phyloP scores from a whole-genome alignment of 2,888 invertebrate genomes.

The Galeopsomyia nigrocyanea region DNA sequence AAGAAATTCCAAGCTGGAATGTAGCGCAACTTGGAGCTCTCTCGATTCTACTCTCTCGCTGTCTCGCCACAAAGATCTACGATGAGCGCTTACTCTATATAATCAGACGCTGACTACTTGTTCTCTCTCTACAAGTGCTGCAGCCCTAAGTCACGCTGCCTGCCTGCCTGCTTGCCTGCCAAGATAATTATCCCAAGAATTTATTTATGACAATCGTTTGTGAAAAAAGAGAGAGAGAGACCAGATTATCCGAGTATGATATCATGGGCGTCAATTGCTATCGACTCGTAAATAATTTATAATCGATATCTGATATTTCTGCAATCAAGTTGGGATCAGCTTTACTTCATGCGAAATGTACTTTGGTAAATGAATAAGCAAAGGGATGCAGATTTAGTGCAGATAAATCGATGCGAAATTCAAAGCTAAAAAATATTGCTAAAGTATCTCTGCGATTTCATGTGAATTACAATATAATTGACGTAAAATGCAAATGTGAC shows the following conservation, averaged over 20 bases:
- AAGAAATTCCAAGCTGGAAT: conserved; percentile 36
- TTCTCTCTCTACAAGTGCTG: no score
- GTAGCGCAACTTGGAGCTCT: background rate
- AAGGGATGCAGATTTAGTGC: no score
- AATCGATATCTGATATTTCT: background rate
- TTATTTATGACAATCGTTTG: conserved; percentile 13
- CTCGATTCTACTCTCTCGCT: background rate
- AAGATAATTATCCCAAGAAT: background rate
- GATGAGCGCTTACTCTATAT: conserved; percentile 51
- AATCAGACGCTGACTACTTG: conserved; percentile 4
- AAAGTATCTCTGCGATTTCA: no score
- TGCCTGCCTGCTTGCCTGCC: no score
- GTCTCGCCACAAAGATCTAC: conserved; percentile 44
- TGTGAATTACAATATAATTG: no score
- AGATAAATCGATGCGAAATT: no score
- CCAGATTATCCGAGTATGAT: conserved; percentile 7
- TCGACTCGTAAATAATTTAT: conserved; percentile 4
- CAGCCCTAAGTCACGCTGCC: no score
- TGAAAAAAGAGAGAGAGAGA: background rate
- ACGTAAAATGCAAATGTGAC: no score
- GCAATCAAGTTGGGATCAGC: background rate
- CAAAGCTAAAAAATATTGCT: no score
- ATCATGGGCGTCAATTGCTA: background rate
- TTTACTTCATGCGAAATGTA: background rate
- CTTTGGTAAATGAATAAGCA: no score